Base-by-base conservation (phyloP, 2,888 invertebrate genomes). In the Caenorhabditis sulstoni region DNA sequence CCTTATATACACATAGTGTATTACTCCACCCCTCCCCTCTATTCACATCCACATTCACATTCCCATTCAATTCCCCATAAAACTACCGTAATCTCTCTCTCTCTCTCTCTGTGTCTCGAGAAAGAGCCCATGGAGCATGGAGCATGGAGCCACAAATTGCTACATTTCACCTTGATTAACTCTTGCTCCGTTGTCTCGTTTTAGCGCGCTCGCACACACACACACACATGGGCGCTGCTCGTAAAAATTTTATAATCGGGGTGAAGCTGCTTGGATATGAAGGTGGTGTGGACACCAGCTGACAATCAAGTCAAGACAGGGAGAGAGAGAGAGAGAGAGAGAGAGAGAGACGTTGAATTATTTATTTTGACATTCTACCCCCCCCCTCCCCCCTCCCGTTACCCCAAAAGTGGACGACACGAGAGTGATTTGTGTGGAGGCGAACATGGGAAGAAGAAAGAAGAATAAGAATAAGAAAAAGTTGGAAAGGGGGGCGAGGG, bases 161-260 rank as follows among this genome's bases (percentile, higher is more conserved):
- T 59, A 45, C 68, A 68, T 68, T 68, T 67, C 62, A 75, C 75
- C 75, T 75, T 75, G 67, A 75, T 75, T 75, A 75, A 75, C 23
- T 73, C 29, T 52, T 14, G 12, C 16, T n/a, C n/a, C n/a, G n/a
- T n/a, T n/a, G 18, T 5, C 29, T 29, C 4, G 4, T 29, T 29
- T 7, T 29, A 47, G 61, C 57, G 47, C 53, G 35, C 55, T 3
- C 29, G 29, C 44, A 11, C 11, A 11, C 14, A 11, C 2, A 8
- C 14, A 57, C 37, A 39, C 35, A n/a, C n/a, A n/a, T n/a, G n/a
- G n/a, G 50, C 41, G 55, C 20, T 35, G 20, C 62, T 64, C 70
- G 70, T 77, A 77, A 77, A 29, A 77, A 70, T 70, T 77, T 77
- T 77, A 77, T 70, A 29, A 29, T 29, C 29, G 29, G 29, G 3